These are phyloP conservation scores for Drosophila bunnanda DNA, from an alignment of 2,888 invertebrate genomes.

Conservation along the genomic window DNA sequence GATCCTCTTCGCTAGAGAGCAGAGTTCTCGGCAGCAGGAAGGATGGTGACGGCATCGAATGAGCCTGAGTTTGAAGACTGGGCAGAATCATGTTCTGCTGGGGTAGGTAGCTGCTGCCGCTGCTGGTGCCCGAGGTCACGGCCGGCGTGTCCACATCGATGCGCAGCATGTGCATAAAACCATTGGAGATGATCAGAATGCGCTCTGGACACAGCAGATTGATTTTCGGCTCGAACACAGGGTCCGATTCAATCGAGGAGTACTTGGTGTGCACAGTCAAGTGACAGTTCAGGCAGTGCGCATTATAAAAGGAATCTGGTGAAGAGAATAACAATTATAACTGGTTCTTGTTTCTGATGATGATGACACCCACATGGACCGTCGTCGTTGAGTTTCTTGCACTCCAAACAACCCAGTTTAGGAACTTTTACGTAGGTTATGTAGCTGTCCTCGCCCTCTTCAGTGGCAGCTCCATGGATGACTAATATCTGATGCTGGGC, in stretches of 20 bases:
- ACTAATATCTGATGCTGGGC: slow-evolving; percentile 87
- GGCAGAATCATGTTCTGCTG: slow-evolving; percentile 53
- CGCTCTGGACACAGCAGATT: slow-evolving; percentile 90
- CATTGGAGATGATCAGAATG: slow-evolving; percentile 93
- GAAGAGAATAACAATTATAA: neutral
- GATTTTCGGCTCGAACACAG: slow-evolving; percentile 89
- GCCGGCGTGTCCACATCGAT: slow-evolving; percentile 86
- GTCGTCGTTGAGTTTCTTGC: slow-evolving; percentile 85
- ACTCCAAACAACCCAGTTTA: slow-evolving; percentile 87
- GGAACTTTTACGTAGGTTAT: slow-evolving; percentile 86
- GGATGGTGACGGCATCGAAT: slow-evolving; percentile 28
- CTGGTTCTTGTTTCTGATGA: neutral
- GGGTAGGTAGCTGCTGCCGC: slow-evolving; percentile 24
- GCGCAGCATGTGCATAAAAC: slow-evolving; percentile 91
- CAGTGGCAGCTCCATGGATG: slow-evolving; percentile 86
- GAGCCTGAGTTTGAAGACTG: slow-evolving; percentile 56
- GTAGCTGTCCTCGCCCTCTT: slow-evolving; percentile 85
- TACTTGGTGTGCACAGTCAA: slow-evolving; percentile 96
- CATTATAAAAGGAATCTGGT: slow-evolving; percentile 87
- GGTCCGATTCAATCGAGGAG: slow-evolving; percentile 94
- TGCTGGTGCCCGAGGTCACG: slow-evolving; percentile 38
- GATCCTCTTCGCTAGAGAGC: slow-evolving; percentile 61
- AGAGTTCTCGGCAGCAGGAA: slow-evolving; percentile 53
- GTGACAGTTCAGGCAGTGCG: slow-evolving; percentile 94
- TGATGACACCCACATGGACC: slow-evolving; percentile 75